A percentile compares a stretch with the other conserved stretches of the same genome.
Conservation (phyloP, 2,797 vertebrate genomes). For the Apogon hyalosoma region DNA sequence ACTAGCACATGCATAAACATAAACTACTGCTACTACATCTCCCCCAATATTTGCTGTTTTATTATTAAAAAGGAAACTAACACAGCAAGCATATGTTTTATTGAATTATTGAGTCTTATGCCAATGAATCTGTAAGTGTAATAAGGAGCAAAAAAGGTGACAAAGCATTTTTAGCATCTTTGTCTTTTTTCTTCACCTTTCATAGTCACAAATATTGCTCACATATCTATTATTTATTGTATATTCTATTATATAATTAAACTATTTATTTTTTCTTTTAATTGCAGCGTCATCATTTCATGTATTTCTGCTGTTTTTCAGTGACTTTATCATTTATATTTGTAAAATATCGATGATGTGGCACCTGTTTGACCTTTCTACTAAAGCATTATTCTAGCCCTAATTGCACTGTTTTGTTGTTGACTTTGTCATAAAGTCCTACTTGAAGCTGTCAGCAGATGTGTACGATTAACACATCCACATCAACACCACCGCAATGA, state of each 20-base stretch:
- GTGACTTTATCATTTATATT: background rate
- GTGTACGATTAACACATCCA: background rate
- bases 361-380: background rate
- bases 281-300: no score
- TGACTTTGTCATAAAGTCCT: background rate
- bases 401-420: no score
- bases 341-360: background rate
- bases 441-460: background rate
- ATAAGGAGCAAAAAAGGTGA: no score
- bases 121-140: no score
- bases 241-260: no score
- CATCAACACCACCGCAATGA: background rate
- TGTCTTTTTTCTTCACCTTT: no score
- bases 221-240: no score
- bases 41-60: background rate
- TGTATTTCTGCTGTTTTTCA: background rate
- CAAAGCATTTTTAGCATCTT: no score
- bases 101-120: no score
- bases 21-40: background rate
- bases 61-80: background rate
- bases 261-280: no score
- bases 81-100: background rate
- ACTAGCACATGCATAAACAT: slow-evolving; percentile 12
- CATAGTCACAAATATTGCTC: background rate
- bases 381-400: background rate